phyloP scores from a whole-genome alignment of 2,113 vertebrate genomes.

The Microcebus jonahi region DNA sequence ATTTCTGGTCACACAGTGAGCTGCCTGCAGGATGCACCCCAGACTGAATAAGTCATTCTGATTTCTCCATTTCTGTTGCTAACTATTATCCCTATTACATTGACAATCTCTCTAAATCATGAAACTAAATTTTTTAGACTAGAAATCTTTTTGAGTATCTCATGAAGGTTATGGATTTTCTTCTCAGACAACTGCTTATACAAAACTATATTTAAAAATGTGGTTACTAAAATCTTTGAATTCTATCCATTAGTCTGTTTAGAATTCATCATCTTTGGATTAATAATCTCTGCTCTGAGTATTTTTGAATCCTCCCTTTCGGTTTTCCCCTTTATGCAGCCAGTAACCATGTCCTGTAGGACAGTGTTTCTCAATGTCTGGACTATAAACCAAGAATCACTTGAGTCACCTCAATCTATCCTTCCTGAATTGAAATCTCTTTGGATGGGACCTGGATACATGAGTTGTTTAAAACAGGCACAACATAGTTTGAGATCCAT shows the following conservation, averaged over 20 bases:
- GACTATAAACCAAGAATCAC: background rate
- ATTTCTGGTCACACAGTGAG: background rate
- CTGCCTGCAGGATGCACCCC: background rate
- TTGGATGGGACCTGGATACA: background rate
- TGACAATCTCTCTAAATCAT: background rate
- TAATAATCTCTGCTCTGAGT: background rate
- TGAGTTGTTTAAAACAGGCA: background rate
- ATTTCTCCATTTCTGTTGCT: background rate
- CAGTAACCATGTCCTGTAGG: background rate
- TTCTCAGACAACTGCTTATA: background rate
- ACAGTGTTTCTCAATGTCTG: background rate
- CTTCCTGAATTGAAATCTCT: background rate
- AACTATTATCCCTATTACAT: background rate
- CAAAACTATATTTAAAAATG: background rate
- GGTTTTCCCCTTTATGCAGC: background rate
- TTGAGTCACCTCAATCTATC: background rate
- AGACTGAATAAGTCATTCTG: background rate
- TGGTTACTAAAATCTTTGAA: background rate
- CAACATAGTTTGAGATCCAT: background rate
- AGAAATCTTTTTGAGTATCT: background rate
- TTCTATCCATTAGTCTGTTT: background rate
- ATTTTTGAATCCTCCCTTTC: background rate
- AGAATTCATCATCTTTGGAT: background rate
- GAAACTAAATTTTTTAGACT: background rate
- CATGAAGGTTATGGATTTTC: conserved; percentile 26